A percentile compares a stretch with the other conserved stretches of the same genome.
These are phyloP conservation scores for Pseudochaenichthys georgianus DNA, from an alignment of 2,797 vertebrate genomes.

Conservation along the genomic window DNA sequence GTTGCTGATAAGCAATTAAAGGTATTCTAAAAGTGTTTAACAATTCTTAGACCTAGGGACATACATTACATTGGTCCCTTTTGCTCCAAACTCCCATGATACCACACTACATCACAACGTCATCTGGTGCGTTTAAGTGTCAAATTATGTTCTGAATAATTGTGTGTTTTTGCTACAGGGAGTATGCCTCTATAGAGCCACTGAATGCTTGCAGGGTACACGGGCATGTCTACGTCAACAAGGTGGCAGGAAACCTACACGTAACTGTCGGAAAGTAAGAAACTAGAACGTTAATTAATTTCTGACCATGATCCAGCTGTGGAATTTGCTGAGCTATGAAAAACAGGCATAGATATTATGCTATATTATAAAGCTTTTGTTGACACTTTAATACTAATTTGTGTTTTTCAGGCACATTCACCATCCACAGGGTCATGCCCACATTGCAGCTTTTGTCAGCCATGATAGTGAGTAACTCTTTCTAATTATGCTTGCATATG, in stretches of 20 bases:
- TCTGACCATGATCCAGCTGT: background rate
- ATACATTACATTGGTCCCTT: no score
- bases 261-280: slow-evolving; percentile 98
- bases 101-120: no score
- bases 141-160: background rate
- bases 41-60: no score
- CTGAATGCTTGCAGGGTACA: slow-evolving; percentile 93
- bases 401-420: slow-evolving; percentile 89
- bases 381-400: background rate
- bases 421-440: slow-evolving; percentile 96
- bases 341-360: background rate
- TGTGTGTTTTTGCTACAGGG: slow-evolving; percentile 78
- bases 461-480: slow-evolving; percentile 90
- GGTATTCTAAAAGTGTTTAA: no score
- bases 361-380: background rate
- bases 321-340: background rate
- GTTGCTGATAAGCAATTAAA: background rate
- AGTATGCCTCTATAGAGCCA: slow-evolving; percentile 85
- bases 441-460: slow-evolving; percentile 96
- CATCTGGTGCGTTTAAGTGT: no score
- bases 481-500: background rate
- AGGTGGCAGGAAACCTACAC: slow-evolving; percentile 98
- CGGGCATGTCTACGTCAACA: slow-evolving; percentile 95
- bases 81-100: no score
- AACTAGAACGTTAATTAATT: background rate